Evolutionary conservation across 2,113 vertebrate species (phyloP), one percentile per base, ranked within the genome.

Genomic region (Pagrus major): DNA sequence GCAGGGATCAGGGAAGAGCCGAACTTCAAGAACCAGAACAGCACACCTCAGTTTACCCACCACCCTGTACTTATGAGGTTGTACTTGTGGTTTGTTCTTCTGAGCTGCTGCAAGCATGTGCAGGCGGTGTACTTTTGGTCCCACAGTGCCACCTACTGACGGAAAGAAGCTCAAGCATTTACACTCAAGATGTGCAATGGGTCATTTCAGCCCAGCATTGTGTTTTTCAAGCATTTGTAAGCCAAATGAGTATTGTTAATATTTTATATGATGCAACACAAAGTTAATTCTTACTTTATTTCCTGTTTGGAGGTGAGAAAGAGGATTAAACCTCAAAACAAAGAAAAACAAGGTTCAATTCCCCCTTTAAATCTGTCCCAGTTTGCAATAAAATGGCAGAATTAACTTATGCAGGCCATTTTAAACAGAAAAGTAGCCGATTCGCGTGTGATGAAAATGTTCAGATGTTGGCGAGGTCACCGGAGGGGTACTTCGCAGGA

Each of bases 91-190:
- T 49, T 64, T 69, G 67, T 35, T 5, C 49, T 27, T 31, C 39
- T 6, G 0, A 77, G 44, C 21, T 14, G 23, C 37, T 39, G 54
- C 4, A 3, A 41, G 27, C 44, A 8, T 23, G 51, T 10, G 44
- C n/a, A 23, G 63, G 29, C 5, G 6, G 41, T 6, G 11, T 44
- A 80, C 80, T 21, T 49, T 74, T 88, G 88, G 84, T 89, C 60
- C 89, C 90, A 94, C 91, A 94, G 86, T 89, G 94, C 92, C 94
- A 84, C 90, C 94, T 94, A 88, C 46, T 88, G 94, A 42, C 12
- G 1, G n/a, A 67, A 47, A 52, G 1, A n/a, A 6, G 18, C 4
- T 1, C 12, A 49, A 12, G 4, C 15, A 4, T 3, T 25, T 5
- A 21, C 18, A 59, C 16, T 14, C 3, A 46, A n/a, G 3, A 33